phyloP scores from a whole-genome alignment of 2,888 invertebrate genomes.

The Tiphia femorata region DNA sequence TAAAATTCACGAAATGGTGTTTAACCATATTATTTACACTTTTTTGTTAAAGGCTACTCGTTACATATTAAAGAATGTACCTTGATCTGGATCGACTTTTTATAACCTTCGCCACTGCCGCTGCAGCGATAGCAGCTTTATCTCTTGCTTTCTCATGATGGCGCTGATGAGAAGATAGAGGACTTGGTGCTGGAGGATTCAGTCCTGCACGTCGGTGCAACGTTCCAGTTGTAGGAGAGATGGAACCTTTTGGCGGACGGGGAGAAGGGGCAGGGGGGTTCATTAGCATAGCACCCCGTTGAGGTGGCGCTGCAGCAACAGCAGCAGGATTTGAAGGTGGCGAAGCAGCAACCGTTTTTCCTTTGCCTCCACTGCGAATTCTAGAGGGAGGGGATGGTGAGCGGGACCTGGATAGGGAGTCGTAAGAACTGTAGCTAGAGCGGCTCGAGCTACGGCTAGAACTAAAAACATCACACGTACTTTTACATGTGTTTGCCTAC shows the following conservation, averaged over 20 bases:
- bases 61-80: slow-evolving; percentile 34
- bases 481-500: slow-evolving; percentile 39
- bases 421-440: slow-evolving; percentile 70
- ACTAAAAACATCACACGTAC: slow-evolving; percentile 60
- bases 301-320: slow-evolving; percentile 72
- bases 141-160: slow-evolving; percentile 61
- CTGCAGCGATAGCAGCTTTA: slow-evolving; percentile 62
- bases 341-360: slow-evolving; percentile 59
- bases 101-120: slow-evolving; percentile 65
- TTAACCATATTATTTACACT: not conserved
- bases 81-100: slow-evolving; percentile 66
- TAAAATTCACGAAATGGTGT: too few species aligned
- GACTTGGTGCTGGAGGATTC: slow-evolving; percentile 65
- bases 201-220: slow-evolving; percentile 64
- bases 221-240: slow-evolving; percentile 65
- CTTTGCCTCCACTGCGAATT: slow-evolving; percentile 64
- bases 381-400: slow-evolving; percentile 70
- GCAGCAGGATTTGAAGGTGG: slow-evolving; percentile 56
- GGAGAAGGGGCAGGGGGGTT: slow-evolving; percentile 80
- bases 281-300: slow-evolving; percentile 78
- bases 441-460: slow-evolving; percentile 70
- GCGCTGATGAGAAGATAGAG: slow-evolving; percentile 56
- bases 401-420: slow-evolving; percentile 69
- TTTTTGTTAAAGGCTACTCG: not conserved
- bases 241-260: slow-evolving; percentile 68